Conservation (phyloP, 2,888 invertebrate genomes). For the Laspeyria flexula region DNA sequence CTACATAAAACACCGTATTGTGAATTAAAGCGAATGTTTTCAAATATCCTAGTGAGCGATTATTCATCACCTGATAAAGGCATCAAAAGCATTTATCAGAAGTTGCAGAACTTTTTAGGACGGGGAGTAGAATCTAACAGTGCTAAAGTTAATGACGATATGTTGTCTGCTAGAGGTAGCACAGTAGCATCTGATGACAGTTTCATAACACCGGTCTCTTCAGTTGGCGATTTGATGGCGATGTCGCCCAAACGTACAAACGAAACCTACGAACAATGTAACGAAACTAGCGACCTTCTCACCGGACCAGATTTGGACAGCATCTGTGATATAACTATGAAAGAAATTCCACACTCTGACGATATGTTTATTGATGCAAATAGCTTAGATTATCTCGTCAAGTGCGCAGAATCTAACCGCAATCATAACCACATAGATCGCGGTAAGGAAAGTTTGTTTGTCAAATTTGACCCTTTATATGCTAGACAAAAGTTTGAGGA, state of each 20-base stretch:
- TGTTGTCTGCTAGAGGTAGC: slow-evolving; percentile 62
- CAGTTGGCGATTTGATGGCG: slow-evolving; percentile 72
- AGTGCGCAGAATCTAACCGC: slow-evolving; percentile 73
- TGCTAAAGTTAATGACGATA: slow-evolving; percentile 45
- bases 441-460: slow-evolving; percentile 88
- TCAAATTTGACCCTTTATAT: slow-evolving; percentile 87
- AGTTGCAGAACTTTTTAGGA: slow-evolving; percentile 61
- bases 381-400: slow-evolving; percentile 84
- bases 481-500: slow-evolving; percentile 57
- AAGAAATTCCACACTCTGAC: slow-evolving; percentile 66
- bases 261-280: slow-evolving; percentile 50
- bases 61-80: slow-evolving; percentile 53
- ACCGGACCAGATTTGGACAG: slow-evolving; percentile 74
- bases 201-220: slow-evolving; percentile 71
- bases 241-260: slow-evolving; percentile 64
- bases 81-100: slow-evolving; percentile 59
- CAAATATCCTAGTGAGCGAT: slow-evolving; percentile 54
- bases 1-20: slow-evolving; percentile 11
- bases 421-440: slow-evolving; percentile 67
- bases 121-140: slow-evolving; percentile 39
- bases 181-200: slow-evolving; percentile 64
- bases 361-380: slow-evolving; percentile 85
- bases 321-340: slow-evolving; percentile 78
- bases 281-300: slow-evolving; percentile 69
- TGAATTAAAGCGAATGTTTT: slow-evolving; percentile 72